A percentile compares a stretch with the other conserved stretches of the same genome.
Evolutionary conservation across 2,888 invertebrate genomes (phyloP).

Genomic region (Melipona bicolor): DNA sequence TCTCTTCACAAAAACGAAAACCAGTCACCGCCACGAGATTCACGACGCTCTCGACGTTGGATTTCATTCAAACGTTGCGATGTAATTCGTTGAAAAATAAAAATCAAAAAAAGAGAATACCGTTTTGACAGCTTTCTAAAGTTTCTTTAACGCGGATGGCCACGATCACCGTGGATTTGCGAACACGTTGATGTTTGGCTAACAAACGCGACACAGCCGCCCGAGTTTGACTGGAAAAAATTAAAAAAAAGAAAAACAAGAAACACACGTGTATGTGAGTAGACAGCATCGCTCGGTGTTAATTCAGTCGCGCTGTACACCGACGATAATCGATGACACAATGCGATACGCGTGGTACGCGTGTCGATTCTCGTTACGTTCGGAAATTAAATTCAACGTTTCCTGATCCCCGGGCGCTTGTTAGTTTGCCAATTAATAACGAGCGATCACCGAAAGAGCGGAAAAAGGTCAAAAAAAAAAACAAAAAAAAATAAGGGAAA

Average conservation of each 20-base stretch:
- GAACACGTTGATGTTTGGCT: constrained; percentile 4
- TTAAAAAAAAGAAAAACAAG: neutral
- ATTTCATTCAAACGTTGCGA: neutral
- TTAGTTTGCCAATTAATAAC: constrained; percentile 52
- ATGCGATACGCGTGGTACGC: neutral
- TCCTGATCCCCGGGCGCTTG: constrained; percentile 18
- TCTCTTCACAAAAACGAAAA: neutral
- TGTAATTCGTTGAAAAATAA: neutral
- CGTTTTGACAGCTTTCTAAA: neutral
- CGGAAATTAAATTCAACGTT: constrained; percentile 42
- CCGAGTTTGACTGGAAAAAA: neutral
- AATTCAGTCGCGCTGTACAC: neutral
- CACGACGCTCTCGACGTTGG: neutral
- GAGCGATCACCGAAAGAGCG: constrained; percentile 13
- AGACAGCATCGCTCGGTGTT: neutral
- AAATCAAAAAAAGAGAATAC: neutral
- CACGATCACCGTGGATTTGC: neutral
- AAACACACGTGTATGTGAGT: no score
- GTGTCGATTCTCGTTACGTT: constrained; percentile 29
- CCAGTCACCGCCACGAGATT: constrained; percentile 2
- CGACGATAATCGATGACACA: constrained; percentile 24
- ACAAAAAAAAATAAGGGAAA: neutral
- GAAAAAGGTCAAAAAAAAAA: neutral
- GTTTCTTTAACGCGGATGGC: neutral
- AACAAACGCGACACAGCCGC: neutral